Evolutionary conservation across 2,888 invertebrate genomes (phyloP), one percentile per base, ranked within the genome.

Genomic region (Eretmocerus hayati): DNA sequence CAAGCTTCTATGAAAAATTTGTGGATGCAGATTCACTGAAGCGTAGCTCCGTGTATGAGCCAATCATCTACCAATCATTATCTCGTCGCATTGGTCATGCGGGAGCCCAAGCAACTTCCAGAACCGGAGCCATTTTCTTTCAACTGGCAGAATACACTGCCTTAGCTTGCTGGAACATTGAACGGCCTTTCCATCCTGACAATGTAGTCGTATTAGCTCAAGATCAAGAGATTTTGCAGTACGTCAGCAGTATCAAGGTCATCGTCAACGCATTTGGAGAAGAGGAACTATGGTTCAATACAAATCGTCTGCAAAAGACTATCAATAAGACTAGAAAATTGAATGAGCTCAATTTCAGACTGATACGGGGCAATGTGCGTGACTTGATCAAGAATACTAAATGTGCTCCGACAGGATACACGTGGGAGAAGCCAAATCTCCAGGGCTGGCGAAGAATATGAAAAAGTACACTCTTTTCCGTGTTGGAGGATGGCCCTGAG

Each of bases 81-180:
- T 53, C 59, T 41, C 65, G 65, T 44, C 65, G 69, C 21, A 57
- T 57, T n/a, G 71, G 70, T 50, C 70, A 69, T 49, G 69, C 71
- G 11, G 71, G 71, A 22, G 67, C 62, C n/a, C 70, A 71, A 46
- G 71, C 71, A 15, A 70, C 61, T 35, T 71, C 71, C 3, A 61
- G 57, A 35, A 59, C 60, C 13, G 71, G 71, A 11, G 62, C 69
- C 36, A 59, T 73, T 55, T 74, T 71, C 59, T 74, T 72, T 60
- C 73, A 72, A 49, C 64, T 72, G 32, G 69, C 68, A 44, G 61
- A 67, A 50, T 59, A 62, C 52, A 72, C 71, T 23, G 65, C 73
- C 2, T 54, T 74, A 19, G 71, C 69, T 21, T 74, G 72, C 53
- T 72, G 72, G 68, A 70, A 73, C 60, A 71, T 72, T 44, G 64